Base-by-base conservation (phyloP, 2,888 invertebrate species). In the Cerastis rubricosa region DNA sequence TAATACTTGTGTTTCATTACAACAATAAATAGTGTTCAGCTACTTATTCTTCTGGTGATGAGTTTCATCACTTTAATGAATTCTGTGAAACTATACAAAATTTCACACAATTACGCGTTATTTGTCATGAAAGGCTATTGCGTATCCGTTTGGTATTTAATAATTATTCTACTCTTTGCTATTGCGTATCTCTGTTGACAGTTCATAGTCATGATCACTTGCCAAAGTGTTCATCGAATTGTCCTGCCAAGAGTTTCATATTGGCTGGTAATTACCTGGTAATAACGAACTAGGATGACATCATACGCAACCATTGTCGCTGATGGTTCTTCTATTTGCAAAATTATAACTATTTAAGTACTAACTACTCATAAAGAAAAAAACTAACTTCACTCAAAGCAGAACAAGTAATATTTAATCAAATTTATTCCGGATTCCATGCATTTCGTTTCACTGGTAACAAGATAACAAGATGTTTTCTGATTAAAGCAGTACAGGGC, bases 31-130 rank as follows among this genome's bases (percentile, higher is more conserved):
- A 63, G 12, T 63, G 12, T 71, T 73, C 51, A 43, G 47, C 22
- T 45, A 12, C 17, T 25, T 57, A 61, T 63, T 49, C 19, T 57
- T 79, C 19, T 40, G 43, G 40, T 47, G 25, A 57, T 63, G 63
- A 59, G 63, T 74, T 74, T 80, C 45, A 71, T 70, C 51, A 80
- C 69, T 66, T n/a, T n/a, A 74, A 72, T 70, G 19, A 35, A 61
- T 61, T 75, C 22, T 61, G 7, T 61, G 59, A 29, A 25, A 22
- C 49, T 74, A n/a, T 59, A 40, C 59, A 59, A 49, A 45, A 43
- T 64, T 25, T 69, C 17, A 49, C 57, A 25, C 54, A 68, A 64
- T 68, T 64, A 49, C 6, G 22, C 9, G 14, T 63, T 64, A 64
- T 54, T 29, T 40, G 61, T 63, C 1, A 49, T 40, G n/a, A n/a